These are phyloP conservation scores for Halcyon badia DNA, from an alignment of 2,797 vertebrate species.

Conservation along the genomic window DNA sequence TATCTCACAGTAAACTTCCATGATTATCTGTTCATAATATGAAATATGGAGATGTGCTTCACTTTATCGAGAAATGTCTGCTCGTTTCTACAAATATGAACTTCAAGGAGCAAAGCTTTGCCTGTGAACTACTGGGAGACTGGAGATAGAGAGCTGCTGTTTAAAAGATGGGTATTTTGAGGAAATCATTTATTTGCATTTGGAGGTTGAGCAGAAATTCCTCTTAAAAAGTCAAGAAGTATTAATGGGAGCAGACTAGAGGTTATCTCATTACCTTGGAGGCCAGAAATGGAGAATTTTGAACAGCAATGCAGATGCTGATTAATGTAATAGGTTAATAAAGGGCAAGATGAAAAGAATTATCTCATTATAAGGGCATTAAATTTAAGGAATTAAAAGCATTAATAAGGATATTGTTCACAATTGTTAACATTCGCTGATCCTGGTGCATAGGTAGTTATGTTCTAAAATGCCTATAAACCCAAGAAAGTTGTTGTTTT, in stretches of 20 bases:
- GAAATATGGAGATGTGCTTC: not conserved
- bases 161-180: not conserved
- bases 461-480: not conserved
- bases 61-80: not conserved
- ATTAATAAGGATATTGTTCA: conserved; percentile 36
- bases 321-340: conserved; percentile 64
- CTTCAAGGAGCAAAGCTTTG: not conserved
- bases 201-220: conserved; percentile 12
- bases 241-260: conserved; percentile 23
- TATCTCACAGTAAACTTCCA: not conserved
- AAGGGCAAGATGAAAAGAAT: conserved; percentile 51
- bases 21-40: not conserved
- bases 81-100: not conserved
- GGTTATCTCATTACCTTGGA: conserved; percentile 53
- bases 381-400: conserved; percentile 39
- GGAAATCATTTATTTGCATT: not conserved
- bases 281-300: conserved; percentile 29
- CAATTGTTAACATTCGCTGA: not conserved
- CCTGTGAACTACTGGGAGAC: not conserved
- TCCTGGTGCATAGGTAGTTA: not conserved
- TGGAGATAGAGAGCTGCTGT: not conserved
- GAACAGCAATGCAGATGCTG: conserved; percentile 24
- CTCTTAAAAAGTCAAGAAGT: not conserved
- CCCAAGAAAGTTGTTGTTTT: not conserved
- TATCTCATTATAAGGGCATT: conserved; percentile 12